Percentiles rank a stretch among this genome's conserved stretches.
These are phyloP conservation scores for Cantharis rustica DNA, from an alignment of 2,888 invertebrate genomes.

Conservation along the genomic window DNA sequence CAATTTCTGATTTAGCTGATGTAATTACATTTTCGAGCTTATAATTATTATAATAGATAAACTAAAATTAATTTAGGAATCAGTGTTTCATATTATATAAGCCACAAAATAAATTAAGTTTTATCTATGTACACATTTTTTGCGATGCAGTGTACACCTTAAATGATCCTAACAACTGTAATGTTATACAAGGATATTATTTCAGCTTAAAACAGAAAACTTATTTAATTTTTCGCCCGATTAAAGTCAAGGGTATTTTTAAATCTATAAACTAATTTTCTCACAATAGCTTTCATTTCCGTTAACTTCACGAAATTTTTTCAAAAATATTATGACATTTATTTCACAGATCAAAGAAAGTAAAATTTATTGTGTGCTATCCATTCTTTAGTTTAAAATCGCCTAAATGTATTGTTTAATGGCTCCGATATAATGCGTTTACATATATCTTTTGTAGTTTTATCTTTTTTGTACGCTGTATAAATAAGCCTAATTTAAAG, in stretches of 20 bases:
- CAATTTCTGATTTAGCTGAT: neutral
- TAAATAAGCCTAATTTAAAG: neutral
- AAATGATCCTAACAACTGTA: neutral
- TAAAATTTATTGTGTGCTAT: neutral
- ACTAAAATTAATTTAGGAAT: neutral
- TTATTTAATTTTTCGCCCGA: neutral
- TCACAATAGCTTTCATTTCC: neutral
- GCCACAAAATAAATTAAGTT: too few species aligned
- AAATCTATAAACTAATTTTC: neutral
- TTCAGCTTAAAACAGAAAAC: neutral
- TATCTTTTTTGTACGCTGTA: neutral
- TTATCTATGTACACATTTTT: neutral
- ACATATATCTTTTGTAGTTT: neutral
- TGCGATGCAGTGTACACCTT: neutral
- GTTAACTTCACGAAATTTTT: neutral
- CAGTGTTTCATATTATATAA: neutral
- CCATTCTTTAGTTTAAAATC: neutral
- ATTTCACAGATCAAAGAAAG: neutral
- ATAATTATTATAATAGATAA: neutral
- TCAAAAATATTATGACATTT: neutral
- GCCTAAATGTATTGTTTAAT: constrained; percentile 1
- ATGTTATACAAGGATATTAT: neutral
- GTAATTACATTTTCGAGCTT: neutral
- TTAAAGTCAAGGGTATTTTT: neutral
- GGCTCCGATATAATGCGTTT: neutral